Base-by-base conservation (phyloP, 2,113 vertebrate species). In the Cnemophilus loriae region DNA sequence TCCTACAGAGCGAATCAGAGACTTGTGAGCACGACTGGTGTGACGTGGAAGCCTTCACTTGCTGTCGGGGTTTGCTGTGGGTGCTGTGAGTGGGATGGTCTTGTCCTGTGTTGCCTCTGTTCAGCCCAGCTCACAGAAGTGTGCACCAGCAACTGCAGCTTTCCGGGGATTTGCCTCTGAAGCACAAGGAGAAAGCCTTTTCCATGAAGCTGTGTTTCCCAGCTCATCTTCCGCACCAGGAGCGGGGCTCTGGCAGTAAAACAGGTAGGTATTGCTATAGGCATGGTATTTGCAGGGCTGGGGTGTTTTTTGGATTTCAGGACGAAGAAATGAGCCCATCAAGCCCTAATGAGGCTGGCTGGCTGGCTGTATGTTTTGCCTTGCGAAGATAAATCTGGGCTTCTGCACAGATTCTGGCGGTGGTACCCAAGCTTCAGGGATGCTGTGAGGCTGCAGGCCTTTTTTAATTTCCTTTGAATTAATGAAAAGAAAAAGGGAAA, bases 191-290 rank as follows among this genome's bases (percentile, higher is more conserved):
- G 37, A 35, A 77, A 69, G 26, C 22, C 6, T 65, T 53, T 63
- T 78, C 10, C 4, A 0, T 35, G 15, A 10, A 1, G 1, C 28
- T 64, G 46, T 1, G 0, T 77, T 86, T 41, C 37, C 56, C 44
- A 1, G 6, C 57, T 60, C 9, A 1, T 2, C 9, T 50, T 70
- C 33, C 0, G 0, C 11, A 27, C 21, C 24, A 13, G 37, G 16
- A 78, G 27, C 0, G 0, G 30, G 42, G 26, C 49, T 90, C 50
- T 10, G 16, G n/a, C 11, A 20, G 5, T 46, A 33, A 78, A 59
- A n/a, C 41, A 69, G 37, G 26, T 60, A 18, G 52, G 64, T 33
- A 21, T 30, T 50, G 41, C 57, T 22, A 5, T 6, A 33, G 41
- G 32, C 21, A 11, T 2, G 2, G 17, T 37, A 67, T 81, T 49